Percentiles rank a stretch among this genome's conserved stretches.
phyloP scores from a whole-genome alignment of 2,113 vertebrate species.

The Alosa alosa region DNA sequence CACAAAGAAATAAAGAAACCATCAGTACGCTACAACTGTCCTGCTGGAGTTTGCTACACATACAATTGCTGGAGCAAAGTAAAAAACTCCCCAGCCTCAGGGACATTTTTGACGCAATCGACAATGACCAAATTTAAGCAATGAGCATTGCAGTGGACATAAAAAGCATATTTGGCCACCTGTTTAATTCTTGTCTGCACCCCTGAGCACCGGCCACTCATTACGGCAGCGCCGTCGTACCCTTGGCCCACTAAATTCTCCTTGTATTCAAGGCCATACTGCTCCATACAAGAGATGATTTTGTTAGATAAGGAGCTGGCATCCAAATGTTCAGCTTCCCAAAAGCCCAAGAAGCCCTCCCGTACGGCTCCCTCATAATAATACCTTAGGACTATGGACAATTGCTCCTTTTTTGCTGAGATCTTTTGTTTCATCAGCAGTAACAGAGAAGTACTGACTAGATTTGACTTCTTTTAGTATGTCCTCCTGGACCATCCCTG shows the following conservation, averaged over 20 bases:
- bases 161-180: slow-evolving; percentile 1
- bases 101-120: background rate
- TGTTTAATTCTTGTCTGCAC: background rate
- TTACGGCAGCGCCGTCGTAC: slow-evolving; percentile 35
- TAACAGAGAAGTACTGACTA: background rate
- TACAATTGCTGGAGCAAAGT: background rate
- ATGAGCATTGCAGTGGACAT: slow-evolving; percentile 9
- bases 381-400: slow-evolving; percentile 25
- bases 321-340: slow-evolving; percentile 20
- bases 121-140: slow-evolving; percentile 17
- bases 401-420: slow-evolving; percentile 30
- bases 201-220: slow-evolving; percentile 16
- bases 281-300: slow-evolving; percentile 26
- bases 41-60: too few species aligned
- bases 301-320: background rate
- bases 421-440: slow-evolving; percentile 30
- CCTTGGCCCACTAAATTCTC: slow-evolving; percentile 30
- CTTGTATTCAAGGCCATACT: slow-evolving; percentile 31
- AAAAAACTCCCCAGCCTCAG: background rate
- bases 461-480: too few species aligned
- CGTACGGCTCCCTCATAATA: slow-evolving; percentile 21
- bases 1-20: too few species aligned
- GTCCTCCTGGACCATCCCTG: too few species aligned
- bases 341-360: slow-evolving; percentile 24
- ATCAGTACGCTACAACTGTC: too few species aligned